These are phyloP conservation scores for Limanda limanda DNA, from an alignment of 2,113 vertebrate genomes.

Conservation along the genomic window DNA sequence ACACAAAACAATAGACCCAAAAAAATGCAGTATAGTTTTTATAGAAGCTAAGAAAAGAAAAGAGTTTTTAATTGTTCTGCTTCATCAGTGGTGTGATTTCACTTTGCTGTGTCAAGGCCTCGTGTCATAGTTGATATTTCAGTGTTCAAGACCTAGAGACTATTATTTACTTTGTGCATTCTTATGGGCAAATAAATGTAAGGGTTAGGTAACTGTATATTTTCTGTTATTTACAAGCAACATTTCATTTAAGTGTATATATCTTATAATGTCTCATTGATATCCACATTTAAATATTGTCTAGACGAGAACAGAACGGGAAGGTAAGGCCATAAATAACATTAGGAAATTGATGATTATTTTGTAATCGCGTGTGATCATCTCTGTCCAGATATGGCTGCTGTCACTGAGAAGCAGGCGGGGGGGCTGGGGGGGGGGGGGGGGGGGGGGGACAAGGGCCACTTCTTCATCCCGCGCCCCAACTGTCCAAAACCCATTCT, in stretches of 20 bases:
- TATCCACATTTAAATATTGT: constrained; percentile 55
- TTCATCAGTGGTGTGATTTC: constrained; percentile 1
- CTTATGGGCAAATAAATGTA: too few relatives aligned
- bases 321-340: constrained; percentile 64
- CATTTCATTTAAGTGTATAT: too few relatives aligned
- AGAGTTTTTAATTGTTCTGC: neutral
- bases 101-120: constrained; percentile 8
- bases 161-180: neutral
- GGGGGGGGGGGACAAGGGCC: constrained; percentile 38
- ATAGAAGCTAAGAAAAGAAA: constrained; percentile 22
- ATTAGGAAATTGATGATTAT: constrained; percentile 49
- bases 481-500: constrained; percentile 69
- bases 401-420: constrained; percentile 57
- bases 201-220: too few relatives aligned
- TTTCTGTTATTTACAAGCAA: neutral
- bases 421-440: constrained; percentile 5
- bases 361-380: constrained; percentile 66
- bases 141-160: neutral
- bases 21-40: constrained; percentile 47
- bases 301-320: constrained; percentile 36
- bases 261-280: neutral
- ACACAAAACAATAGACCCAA: constrained; percentile 62
- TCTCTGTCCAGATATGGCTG: constrained; percentile 58
- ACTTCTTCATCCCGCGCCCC: constrained; percentile 70
- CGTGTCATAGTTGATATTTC: neutral